phyloP scores from a whole-genome alignment of 2,888 invertebrate species.

The Ganaspis brasiliensis region DNA sequence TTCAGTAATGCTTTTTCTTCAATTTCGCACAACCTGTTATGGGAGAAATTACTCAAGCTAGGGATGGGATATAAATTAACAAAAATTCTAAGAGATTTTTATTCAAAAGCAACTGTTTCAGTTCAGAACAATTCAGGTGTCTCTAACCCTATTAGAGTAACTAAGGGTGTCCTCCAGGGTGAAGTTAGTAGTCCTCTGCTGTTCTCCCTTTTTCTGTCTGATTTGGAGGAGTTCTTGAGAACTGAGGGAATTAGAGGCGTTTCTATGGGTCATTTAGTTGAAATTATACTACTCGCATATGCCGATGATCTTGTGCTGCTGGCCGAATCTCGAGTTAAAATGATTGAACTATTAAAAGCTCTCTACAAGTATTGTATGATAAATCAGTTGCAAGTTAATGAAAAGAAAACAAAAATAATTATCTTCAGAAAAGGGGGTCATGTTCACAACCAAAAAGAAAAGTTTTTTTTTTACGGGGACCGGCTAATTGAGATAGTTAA shows the following conservation, averaged over 20 bases:
- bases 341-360: not conserved
- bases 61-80: not conserved
- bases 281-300: too few species aligned
- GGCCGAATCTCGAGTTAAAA: not conserved
- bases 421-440: not conserved
- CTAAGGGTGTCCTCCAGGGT: not conserved
- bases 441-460: not conserved
- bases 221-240: not conserved
- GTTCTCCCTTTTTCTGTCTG: not conserved
- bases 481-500: not conserved
- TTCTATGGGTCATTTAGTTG: not conserved
- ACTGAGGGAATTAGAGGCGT: not conserved
- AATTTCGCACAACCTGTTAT: not conserved
- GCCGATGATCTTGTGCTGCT: not conserved
- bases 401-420: conserved; percentile 2
- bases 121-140: not conserved
- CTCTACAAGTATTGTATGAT: not conserved
- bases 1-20: not conserved
- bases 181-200: not conserved
- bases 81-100: not conserved
- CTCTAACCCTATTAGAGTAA: not conserved
- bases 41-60: not conserved
- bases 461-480: not conserved
- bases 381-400: not conserved
- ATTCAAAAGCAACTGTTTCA: conserved; percentile 2